Conservation (phyloP, 2,113 vertebrate species). For the Hippocampus comes region DNA sequence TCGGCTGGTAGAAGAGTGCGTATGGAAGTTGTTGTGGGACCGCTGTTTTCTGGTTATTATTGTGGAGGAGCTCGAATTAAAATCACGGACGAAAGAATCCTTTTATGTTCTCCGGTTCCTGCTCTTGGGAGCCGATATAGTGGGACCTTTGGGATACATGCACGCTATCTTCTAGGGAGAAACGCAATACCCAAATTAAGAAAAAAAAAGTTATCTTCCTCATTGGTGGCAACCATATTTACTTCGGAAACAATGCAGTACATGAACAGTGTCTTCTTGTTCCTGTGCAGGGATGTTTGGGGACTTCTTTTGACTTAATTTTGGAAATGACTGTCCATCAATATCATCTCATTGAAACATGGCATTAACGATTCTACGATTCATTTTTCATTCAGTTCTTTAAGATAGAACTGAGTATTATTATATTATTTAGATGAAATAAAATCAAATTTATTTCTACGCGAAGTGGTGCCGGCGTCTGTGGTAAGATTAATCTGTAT, state of each 20-base stretch:
- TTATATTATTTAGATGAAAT: too few relatives aligned
- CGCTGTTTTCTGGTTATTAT: conserved; percentile 49
- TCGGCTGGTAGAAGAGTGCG: conserved; percentile 17
- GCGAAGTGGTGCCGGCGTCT: too few relatives aligned
- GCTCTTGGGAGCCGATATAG: conserved; percentile 35
- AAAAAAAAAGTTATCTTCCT: background rate
- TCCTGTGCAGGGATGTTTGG: background rate
- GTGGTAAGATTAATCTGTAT: too few relatives aligned
- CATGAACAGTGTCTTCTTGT: background rate
- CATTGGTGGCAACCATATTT: background rate
- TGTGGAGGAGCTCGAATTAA: conserved; percentile 58
- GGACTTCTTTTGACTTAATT: background rate
- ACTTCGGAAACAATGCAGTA: background rate
- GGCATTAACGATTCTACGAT: too few relatives aligned
- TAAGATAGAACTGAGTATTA: too few relatives aligned
- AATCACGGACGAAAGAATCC: conserved; percentile 55
- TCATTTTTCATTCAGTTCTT: too few relatives aligned
- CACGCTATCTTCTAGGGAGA: conserved; percentile 38
- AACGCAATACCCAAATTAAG: conserved; percentile 28
- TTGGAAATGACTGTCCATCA: too few relatives aligned
- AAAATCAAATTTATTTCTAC: too few relatives aligned
- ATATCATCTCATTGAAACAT: too few relatives aligned
- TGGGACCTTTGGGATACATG: conserved; percentile 19
- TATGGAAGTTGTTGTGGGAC: conserved; percentile 38
- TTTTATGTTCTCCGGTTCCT: conserved; percentile 52